A percentile compares a stretch with the other conserved stretches of the same genome.
Evolutionary conservation across 2,797 vertebrate species (phyloP).

Genomic region (Onychomys leucogaster): DNA sequence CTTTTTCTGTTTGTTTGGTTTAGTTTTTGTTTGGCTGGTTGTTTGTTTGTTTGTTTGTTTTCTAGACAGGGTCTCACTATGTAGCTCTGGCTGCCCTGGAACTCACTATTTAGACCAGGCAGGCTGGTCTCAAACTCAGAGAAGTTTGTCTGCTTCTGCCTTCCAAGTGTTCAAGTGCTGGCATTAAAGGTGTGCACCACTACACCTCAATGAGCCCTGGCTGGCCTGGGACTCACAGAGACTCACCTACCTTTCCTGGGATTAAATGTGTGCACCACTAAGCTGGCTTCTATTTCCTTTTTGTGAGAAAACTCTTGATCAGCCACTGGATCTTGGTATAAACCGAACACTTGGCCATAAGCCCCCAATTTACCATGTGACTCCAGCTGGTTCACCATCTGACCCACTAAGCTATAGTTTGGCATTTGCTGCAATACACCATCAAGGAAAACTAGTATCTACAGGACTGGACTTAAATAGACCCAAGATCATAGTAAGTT

Average conservation of each 20-base stretch:
- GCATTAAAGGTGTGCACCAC: neutral
- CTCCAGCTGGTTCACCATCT: neutral
- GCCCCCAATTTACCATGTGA: neutral
- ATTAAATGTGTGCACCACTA: neutral
- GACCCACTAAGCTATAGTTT: neutral
- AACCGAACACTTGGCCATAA: neutral
- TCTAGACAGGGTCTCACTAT: neutral
- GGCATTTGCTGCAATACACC: neutral
- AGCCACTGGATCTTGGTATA: neutral
- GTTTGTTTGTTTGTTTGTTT: neutral
- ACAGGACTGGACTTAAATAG: neutral
- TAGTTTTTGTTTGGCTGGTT: neutral
- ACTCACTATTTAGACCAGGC: neutral
- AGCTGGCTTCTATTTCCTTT: neutral
- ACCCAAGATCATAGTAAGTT: neutral
- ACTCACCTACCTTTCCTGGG: neutral
- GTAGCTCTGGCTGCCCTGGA: neutral
- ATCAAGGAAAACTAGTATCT: neutral
- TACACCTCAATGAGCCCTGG: neutral
- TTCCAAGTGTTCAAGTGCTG: neutral
- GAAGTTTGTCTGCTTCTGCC: neutral
- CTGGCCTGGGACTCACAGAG: neutral
- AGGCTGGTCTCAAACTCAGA: neutral
- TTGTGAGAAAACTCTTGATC: neutral
- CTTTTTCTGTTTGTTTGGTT: neutral